phyloP scores from a whole-genome alignment of 2,113 vertebrate species.

The Muscicapa adusta region DNA sequence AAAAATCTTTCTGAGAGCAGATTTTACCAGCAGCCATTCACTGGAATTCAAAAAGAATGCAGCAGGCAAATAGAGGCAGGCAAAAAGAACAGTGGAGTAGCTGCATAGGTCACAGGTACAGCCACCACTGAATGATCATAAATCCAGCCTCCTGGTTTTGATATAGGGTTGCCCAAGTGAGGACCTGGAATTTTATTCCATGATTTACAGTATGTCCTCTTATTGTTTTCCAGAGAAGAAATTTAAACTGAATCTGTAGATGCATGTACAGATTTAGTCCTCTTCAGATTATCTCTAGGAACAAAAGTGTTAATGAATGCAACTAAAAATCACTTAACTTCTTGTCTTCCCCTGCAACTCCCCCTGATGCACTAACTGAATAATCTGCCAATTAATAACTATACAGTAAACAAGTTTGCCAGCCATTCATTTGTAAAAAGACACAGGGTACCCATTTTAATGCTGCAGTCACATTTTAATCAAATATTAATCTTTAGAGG shows the following conservation, averaged over 20 bases:
- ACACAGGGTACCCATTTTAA: conserved; percentile 32
- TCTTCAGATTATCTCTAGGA: neutral
- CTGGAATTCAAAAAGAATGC: neutral
- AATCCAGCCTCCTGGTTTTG: neutral
- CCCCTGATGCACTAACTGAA: neutral
- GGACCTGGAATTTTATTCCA: neutral
- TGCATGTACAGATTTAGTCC: neutral
- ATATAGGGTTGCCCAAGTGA: neutral
- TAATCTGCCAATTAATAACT: neutral
- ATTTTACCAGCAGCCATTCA: neutral
- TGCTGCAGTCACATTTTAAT: conserved; percentile 41
- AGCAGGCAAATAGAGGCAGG: neutral
- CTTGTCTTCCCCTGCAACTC: neutral
- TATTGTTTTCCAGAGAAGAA: neutral
- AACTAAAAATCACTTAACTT: neutral
- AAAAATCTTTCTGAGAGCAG: neutral
- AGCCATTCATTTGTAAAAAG: conserved; percentile 1
- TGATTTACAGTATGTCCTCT: neutral
- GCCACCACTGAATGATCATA: neutral
- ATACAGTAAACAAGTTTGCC: neutral
- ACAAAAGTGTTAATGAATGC: neutral
- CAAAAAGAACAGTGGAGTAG: neutral
- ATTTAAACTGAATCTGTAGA: neutral
- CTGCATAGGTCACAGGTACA: neutral
- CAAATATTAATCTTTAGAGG: neutral